Evolutionary conservation across 2,797 vertebrate genomes (phyloP), one percentile per base, ranked within the genome.

Genomic region (Phataginus tricuspis): DNA sequence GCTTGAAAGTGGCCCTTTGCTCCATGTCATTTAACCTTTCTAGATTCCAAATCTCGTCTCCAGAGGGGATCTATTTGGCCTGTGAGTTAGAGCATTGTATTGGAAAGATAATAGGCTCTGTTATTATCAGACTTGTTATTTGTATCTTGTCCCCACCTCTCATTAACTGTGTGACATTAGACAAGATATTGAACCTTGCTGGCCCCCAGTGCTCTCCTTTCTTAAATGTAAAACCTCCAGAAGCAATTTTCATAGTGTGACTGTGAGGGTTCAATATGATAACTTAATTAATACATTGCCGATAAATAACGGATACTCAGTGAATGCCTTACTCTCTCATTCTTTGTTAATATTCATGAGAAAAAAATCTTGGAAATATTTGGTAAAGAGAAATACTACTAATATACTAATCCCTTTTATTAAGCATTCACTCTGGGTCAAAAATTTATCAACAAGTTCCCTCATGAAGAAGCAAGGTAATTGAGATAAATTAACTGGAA

Each of bases 401-500:
- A 75, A 93, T 77, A 71, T 84, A 91, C 94, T 84, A 96, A 89
- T 93, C 31, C 10, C 4, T 31, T 83, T 96, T 97, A 95, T 96
- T 90, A 96, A 92, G 51, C 64, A 85, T 89, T 96, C 39, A 64
- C 80, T 95, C 37, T 85, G 42, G 79, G 92, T 96, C 92, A 97
- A 93, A 97, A 94, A 95, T 74, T 90, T 96, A 97, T 96, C 92
- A 96, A 97, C 92, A 97, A 97, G 94, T 96, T 97, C 96, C 92
- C 92, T 94, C 82, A 85, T 91, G 97, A 66, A 96, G 91, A 96
- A 96, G 83, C n/a, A 96, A 95, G 42, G 82, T 97, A 97, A 97
- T 95, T 97, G 95, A 96, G 92, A 96, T 94, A 97, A 98, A 98
- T 97, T 97, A 96, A 91, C 75, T 95, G 91, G 90, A 91, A 97